Evolutionary conservation across 2,888 invertebrate genomes (phyloP), one percentile per base, ranked within the genome.

Genomic region (Drosophila fungiperda): DNA sequence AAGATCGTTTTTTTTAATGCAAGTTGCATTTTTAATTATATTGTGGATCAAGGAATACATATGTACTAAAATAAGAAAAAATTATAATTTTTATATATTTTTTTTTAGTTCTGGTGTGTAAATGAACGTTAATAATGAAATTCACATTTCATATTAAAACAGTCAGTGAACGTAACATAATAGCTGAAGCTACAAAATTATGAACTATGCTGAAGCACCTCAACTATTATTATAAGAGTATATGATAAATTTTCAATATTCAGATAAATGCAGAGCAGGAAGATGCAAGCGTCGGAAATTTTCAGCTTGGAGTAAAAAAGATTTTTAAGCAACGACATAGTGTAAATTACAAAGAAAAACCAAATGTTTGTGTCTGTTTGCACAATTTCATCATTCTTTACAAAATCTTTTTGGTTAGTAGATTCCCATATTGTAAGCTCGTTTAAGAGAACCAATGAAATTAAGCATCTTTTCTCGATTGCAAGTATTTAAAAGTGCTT

Each of bases 81-180:
- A 12, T 7, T 17, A 1, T 20, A 15, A 7, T 20, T 7, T 20
- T 20, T 45, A 11, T n/a, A 42, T 20, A 17, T 6, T 20, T 20
- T 12, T 20, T 11, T 35, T 48, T 33, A 12, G 4, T 15, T 8
- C 11, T 48, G 35, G 23, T 33, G 6, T 15, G 40, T n/a, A n/a
- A 52, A 23, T 20, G 2, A 54, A 32, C 61, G 45, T 32, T 7
- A 32, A 38, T 58, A 73, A 65, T 70, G 7, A 4, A 20, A 17
- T 53, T n/a, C 3, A 62, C 32, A n/a, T 54, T 42, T 71, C 35
- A 33, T 36, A 57, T 55, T 55, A 58, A 26, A 68, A 55, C 52
- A 17, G 12, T 23, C 8, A 9, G 9, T 12, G 32, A 20, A 23
- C 36, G n/a, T 40, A n/a, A 26, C 15, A 49, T 29, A 23, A 2